Evolutionary conservation across 2,888 invertebrate species (phyloP).

Genomic region (Dromius quadrimaculatus): DNA sequence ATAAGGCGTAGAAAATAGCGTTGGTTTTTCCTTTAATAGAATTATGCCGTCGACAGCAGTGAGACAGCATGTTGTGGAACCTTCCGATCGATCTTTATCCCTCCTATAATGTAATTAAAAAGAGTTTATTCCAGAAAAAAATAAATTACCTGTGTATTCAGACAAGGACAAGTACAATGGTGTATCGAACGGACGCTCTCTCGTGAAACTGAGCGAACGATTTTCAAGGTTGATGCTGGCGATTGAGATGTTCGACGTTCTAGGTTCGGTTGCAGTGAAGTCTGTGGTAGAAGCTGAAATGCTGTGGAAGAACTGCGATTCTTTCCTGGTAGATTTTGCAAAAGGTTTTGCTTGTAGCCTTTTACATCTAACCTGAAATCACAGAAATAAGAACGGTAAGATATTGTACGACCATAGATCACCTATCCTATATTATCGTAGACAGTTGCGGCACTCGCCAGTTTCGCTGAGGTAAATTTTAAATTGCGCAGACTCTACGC

Average conservation of each 20-base stretch:
- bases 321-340: conserved; percentile 65
- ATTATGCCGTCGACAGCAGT: too few relatives aligned
- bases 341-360: conserved; percentile 66
- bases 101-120: conserved; percentile 3
- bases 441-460: too few relatives aligned
- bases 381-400: too few relatives aligned
- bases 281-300: conserved; percentile 76
- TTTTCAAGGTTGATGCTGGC: conserved; percentile 79
- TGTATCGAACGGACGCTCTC: conserved; percentile 83
- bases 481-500: too few relatives aligned
- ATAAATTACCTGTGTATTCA: conserved; percentile 64
- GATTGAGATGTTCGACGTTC: conserved; percentile 86
- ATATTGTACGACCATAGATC: too few relatives aligned
- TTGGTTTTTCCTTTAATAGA: neutral
- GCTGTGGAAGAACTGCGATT: conserved; percentile 75
- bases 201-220: conserved; percentile 87
- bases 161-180: conserved; percentile 75
- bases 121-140: neutral
- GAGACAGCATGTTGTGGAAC: neutral
- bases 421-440: too few relatives aligned
- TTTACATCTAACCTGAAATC: conserved; percentile 65
- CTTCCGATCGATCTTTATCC: neutral
- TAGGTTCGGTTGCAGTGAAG: conserved; percentile 69
- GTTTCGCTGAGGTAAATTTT: too few relatives aligned
- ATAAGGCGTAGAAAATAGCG: neutral